Conservation (phyloP, 2,888 invertebrate species). For the Phalangium opilio region DNA sequence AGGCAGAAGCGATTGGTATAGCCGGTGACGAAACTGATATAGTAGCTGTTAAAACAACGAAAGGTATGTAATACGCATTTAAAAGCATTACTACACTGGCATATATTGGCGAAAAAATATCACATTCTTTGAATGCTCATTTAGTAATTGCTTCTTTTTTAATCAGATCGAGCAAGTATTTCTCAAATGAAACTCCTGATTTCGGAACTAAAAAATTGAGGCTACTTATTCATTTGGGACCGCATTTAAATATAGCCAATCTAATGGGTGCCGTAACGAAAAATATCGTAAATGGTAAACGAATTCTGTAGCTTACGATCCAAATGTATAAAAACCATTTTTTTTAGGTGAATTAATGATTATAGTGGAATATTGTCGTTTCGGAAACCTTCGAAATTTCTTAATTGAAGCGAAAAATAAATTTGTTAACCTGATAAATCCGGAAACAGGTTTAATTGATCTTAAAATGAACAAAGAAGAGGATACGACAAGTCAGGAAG, state of each 20-base stretch:
- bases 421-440: constrained; percentile 57
- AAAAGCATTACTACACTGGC: too few species aligned
- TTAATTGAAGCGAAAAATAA: constrained; percentile 60
- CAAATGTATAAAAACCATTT: not conserved
- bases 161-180: not conserved
- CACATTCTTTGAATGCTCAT: too few species aligned
- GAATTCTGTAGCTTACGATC: too few species aligned
- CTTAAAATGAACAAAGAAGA: constrained; percentile 43
- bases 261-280: not conserved
- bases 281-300: not conserved
- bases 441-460: constrained; percentile 49
- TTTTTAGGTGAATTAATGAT: constrained; percentile 62
- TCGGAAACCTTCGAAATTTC: constrained; percentile 80
- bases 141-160: too few species aligned
- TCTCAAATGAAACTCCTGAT: not conserved
- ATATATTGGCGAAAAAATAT: too few species aligned
- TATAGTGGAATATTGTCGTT: constrained; percentile 86
- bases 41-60: too few species aligned
- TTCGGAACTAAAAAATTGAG: not conserved
- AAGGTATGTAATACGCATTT: too few species aligned
- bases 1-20: too few species aligned
- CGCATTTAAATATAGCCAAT: not conserved
- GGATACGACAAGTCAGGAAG: too few species aligned
- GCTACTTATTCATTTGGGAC: not conserved
- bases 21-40: too few species aligned